phyloP scores from a whole-genome alignment of 2,888 invertebrate species.

The Odontomyia ornata region DNA sequence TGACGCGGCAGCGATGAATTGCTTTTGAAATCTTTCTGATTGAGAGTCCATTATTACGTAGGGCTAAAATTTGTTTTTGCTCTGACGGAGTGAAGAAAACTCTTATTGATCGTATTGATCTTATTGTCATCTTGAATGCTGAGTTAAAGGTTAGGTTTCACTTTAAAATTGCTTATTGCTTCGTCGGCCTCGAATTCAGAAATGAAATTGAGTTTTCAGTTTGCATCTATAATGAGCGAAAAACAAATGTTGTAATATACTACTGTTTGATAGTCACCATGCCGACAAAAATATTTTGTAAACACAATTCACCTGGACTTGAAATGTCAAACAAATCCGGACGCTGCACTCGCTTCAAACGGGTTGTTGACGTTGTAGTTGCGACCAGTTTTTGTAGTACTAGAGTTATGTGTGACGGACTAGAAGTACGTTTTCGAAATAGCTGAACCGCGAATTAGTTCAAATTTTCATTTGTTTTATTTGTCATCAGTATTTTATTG shows the following conservation, averaged over 20 bases:
- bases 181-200: neutral
- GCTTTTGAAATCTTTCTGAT: neutral
- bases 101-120: no score
- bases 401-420: neutral
- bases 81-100: slow-evolving; percentile 20
- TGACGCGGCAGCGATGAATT: slow-evolving; percentile 21
- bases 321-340: neutral
- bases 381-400: slow-evolving; percentile 20
- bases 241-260: neutral
- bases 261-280: neutral
- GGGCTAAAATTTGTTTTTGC: slow-evolving; percentile 2
- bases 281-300: neutral
- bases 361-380: slow-evolving; percentile 17
- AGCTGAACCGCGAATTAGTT: no score
- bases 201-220: neutral
- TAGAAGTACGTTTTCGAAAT: neutral
- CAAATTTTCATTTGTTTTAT: no score
- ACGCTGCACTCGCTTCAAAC: neutral
- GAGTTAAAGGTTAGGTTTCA: neutral
- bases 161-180: neutral
- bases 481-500: no score
- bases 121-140: slow-evolving; percentile 10
- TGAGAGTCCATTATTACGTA: neutral
- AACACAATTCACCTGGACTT: slow-evolving; percentile 3
- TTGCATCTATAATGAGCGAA: neutral